Percentiles rank a stretch among this genome's conserved stretches.
Conservation (phyloP, 2,888 invertebrate genomes). For the Metalampra italica region DNA sequence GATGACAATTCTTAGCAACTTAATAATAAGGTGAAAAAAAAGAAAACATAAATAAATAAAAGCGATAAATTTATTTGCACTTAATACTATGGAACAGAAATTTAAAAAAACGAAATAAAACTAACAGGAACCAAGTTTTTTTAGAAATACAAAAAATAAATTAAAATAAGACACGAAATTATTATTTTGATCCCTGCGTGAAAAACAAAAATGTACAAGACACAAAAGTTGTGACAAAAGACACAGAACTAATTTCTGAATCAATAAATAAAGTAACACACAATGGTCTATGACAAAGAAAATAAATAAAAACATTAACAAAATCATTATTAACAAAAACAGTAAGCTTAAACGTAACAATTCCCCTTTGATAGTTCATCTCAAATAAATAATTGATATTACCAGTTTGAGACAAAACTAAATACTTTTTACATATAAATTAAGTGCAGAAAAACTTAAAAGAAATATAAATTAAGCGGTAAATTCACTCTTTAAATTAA, state of each 20-base stretch:
- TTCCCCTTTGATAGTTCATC: constrained; percentile 55
- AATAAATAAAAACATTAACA: constrained; percentile 64
- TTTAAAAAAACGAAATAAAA: constrained; percentile 77
- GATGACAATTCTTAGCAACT: too few relatives aligned
- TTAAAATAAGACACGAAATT: constrained; percentile 29
- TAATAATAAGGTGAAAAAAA: constrained; percentile 1
- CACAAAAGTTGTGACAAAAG: constrained; percentile 1
- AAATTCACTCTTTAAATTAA: constrained; percentile 19
- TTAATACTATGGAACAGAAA: constrained; percentile 63
- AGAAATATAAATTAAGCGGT: constrained; percentile 2
- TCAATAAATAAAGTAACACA: constrained; percentile 42
- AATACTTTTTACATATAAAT: constrained; percentile 7
- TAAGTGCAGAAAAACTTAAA: constrained; percentile 6
- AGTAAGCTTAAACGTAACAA: constrained; percentile 75
- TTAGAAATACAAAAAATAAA: constrained; percentile 40
- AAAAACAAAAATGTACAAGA: constrained; percentile 41
- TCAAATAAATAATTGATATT: not conserved
- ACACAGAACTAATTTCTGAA: constrained; percentile 5
- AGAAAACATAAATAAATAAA: constrained; percentile 48
- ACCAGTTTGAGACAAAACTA: constrained; percentile 1
- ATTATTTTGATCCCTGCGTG: constrained; percentile 32
- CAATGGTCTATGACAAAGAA: constrained; percentile 34
- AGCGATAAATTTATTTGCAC: constrained; percentile 75
- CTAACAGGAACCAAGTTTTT: constrained; percentile 72
- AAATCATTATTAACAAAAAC: constrained; percentile 72